Percentiles rank a stretch among this genome's conserved stretches.
Conservation (phyloP, 2,113 vertebrate species). For the Rhagologus leucostigma region DNA sequence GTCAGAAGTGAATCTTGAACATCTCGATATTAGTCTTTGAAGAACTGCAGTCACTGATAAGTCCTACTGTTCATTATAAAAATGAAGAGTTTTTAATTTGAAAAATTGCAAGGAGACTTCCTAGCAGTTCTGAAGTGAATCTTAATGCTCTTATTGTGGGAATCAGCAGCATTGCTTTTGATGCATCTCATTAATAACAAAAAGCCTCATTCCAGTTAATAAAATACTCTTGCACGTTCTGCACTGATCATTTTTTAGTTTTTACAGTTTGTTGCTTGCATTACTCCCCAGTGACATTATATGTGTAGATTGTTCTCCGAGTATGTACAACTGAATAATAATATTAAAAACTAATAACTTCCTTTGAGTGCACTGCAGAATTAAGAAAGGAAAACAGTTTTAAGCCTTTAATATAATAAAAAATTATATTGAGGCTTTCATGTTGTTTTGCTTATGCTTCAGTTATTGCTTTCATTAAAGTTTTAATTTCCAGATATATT, state of each 20-base stretch:
- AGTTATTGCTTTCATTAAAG: slow-evolving; percentile 71
- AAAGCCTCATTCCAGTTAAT: slow-evolving; percentile 9
- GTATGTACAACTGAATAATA: slow-evolving; percentile 33
- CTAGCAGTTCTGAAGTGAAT: slow-evolving; percentile 7
- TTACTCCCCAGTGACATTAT: slow-evolving; percentile 28
- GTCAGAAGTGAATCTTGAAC: neutral
- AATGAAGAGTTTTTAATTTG: slow-evolving; percentile 30
- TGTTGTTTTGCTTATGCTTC: slow-evolving; percentile 61
- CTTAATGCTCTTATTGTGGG: slow-evolving; percentile 34
- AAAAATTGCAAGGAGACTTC: slow-evolving; percentile 36
- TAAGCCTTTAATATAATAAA: slow-evolving; percentile 62
- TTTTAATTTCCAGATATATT: slow-evolving; percentile 70
- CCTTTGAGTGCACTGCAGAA: slow-evolving; percentile 29
- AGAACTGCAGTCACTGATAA: slow-evolving; percentile 5
- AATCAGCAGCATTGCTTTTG: slow-evolving; percentile 14
- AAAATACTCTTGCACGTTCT: neutral
- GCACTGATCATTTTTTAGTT: neutral
- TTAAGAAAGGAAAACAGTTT: slow-evolving; percentile 15
- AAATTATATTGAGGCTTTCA: slow-evolving; percentile 53
- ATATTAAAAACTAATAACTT: slow-evolving; percentile 54
- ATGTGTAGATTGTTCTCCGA: slow-evolving; percentile 33
- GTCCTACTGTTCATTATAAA: slow-evolving; percentile 6
- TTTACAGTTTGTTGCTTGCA: slow-evolving; percentile 27
- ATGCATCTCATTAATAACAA: slow-evolving; percentile 40
- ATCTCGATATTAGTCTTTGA: neutral